Conservation (phyloP, 2,888 invertebrate species). For the Lasioglossum vierecki region DNA sequence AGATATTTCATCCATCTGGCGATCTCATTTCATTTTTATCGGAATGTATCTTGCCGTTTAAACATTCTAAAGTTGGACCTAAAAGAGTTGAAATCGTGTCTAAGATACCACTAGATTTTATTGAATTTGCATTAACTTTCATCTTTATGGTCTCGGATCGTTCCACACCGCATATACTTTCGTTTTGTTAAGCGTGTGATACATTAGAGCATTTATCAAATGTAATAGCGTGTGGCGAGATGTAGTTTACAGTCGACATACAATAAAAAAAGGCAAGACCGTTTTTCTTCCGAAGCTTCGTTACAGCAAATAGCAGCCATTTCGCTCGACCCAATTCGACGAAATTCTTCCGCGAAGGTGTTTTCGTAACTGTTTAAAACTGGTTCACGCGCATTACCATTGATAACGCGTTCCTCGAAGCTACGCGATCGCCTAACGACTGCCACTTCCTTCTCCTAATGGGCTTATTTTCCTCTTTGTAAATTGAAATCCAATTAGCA, state of each 20-base stretch:
- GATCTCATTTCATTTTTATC: not conserved
- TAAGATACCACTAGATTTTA: no score
- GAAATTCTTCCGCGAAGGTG: not conserved
- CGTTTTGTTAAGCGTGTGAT: no score
- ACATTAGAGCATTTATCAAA: no score
- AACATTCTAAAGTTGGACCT: no score
- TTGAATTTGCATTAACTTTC: no score
- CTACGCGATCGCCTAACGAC: not conserved
- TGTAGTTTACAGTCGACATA: no score
- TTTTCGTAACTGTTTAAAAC: not conserved
- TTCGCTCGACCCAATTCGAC: not conserved
- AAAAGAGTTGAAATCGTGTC: no score
- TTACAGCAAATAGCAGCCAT: not conserved
- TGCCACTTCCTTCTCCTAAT: not conserved
- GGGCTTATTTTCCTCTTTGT: not conserved
- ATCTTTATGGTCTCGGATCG: no score
- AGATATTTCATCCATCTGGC: not conserved
- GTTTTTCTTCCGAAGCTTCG: not conserved
- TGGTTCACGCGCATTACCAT: not conserved
- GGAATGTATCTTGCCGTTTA: no score
- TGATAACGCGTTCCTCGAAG: constrained; percentile 11
- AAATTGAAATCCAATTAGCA: constrained; percentile 26
- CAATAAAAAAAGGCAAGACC: no score
- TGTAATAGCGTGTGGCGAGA: no score
- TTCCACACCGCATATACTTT: no score